Evolutionary conservation across 2,888 invertebrate genomes (phyloP), one percentile per base, ranked within the genome.

Genomic region (Reticulitermes lucifugus): DNA sequence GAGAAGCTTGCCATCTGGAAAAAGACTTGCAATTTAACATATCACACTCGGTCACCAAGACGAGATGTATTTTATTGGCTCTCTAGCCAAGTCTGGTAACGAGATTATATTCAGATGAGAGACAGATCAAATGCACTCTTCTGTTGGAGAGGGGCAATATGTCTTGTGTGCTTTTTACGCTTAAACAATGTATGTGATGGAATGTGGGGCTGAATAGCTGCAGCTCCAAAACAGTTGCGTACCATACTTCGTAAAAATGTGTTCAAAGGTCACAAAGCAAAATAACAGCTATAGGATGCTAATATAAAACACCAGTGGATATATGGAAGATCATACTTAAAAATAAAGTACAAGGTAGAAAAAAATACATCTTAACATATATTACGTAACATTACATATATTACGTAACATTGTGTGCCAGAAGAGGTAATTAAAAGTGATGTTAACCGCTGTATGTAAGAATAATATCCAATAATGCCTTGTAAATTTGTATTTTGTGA

Each of bases 401-500:
- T n/a, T 2, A 77, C 59, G 60, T 80, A 55, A 80, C 55, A 41
- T 81, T 65, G 65, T 70, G 81, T 81, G 81, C 81, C 81, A 81
- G 81, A 81, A 41, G 22, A 46, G 43, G 81, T 81, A 59, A 70
- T 81, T 81, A 55, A 43, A 79, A 51, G 65, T 81, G 59, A 43
- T 70, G 46, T 81, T 81, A 65, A 80, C n/a, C 77, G 46, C 77
- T 77, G 77, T 77, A 81, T 25, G 41, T 81, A 81, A 81, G 60
- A 80, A 35, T 25, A 81, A 81, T 81, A 81, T 81, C 65, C 81
- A 81, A 12, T 65, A 81, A 81, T 81, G 81, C 81, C 81, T 81
- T 81, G 81, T 81, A 81, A 81, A 46, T 81, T 81, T 81, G 70
- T 70, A 81, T 70, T 81, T 70, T 81, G 81, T 81, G 81, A 81